These are phyloP conservation scores for Apamea crenata DNA, from an alignment of 2,888 invertebrate species.

Conservation along the genomic window DNA sequence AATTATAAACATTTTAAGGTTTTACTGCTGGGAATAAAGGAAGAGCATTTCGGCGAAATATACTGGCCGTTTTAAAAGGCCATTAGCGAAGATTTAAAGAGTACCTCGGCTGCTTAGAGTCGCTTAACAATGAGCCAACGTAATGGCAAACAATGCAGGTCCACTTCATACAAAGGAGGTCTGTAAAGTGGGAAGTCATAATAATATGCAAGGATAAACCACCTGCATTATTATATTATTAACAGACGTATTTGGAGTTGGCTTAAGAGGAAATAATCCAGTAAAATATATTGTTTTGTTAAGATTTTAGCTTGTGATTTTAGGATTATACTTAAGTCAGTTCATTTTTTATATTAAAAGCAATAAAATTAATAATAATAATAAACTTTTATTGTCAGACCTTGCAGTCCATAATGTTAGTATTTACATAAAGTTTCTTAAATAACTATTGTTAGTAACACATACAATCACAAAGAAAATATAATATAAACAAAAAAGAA, in stretches of 20 bases:
- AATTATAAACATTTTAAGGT: conserved; percentile 80
- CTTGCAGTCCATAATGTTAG: too few species aligned
- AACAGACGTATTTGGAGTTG: conserved; percentile 34
- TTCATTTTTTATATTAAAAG: not conserved
- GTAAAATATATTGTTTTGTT: not conserved
- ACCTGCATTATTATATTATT: conserved; percentile 62
- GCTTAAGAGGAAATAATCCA: conserved; percentile 8
- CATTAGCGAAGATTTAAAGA: conserved; percentile 87
- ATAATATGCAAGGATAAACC: conserved; percentile 65
- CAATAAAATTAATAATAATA: too few species aligned
- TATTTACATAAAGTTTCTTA: too few species aligned
- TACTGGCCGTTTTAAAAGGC: conserved; percentile 85
- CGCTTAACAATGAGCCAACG: conserved; percentile 82
- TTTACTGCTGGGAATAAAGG: conserved; percentile 73
- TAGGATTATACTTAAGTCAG: not conserved
- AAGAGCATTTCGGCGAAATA: conserved; percentile 79
- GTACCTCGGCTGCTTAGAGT: conserved; percentile 82
- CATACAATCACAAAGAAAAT: too few species aligned
- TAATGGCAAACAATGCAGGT: conserved; percentile 82
- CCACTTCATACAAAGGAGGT: conserved; percentile 73
- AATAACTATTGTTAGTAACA: too few species aligned
- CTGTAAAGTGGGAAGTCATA: conserved; percentile 69
- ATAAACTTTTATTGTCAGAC: too few species aligned
- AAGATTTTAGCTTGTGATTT: not conserved
- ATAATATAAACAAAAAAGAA: too few species aligned